Evolutionary conservation across 2,797 vertebrate genomes (phyloP).

Genomic region (Antrozous pallidus): DNA sequence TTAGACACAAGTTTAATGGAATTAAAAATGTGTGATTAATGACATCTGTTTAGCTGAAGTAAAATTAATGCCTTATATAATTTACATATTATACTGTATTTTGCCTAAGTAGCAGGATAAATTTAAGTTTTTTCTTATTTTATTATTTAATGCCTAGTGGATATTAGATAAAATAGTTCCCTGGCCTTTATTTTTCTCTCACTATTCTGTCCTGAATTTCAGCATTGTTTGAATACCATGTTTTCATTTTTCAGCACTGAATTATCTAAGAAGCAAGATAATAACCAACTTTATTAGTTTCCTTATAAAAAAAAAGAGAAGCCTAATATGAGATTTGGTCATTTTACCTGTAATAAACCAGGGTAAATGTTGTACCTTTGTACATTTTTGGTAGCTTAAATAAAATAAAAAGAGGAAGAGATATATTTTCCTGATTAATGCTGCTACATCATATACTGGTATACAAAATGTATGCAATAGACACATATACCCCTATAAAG

Average conservation of each 20-base stretch:
- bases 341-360: neutral
- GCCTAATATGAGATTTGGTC: neutral
- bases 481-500: neutral
- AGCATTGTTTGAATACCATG: slow-evolving; percentile 34
- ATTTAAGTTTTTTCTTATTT: slow-evolving; percentile 37
- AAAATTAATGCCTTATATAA: slow-evolving; percentile 71
- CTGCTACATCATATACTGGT: neutral
- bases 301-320: neutral
- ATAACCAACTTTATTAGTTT: neutral
- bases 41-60: slow-evolving; percentile 78
- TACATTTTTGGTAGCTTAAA: neutral
- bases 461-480: neutral
- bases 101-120: slow-evolving; percentile 38
- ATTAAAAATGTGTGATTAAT: slow-evolving; percentile 82
- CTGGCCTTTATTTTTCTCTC: slow-evolving; percentile 35
- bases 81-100: slow-evolving; percentile 52
- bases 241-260: neutral
- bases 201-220: neutral
- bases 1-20: slow-evolving; percentile 83
- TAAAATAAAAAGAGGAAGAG: neutral
- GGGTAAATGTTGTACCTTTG: neutral
- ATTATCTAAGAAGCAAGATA: slow-evolving; percentile 9
- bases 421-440: neutral
- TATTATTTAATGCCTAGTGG: neutral
- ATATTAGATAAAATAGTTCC: slow-evolving; percentile 8